phyloP scores from a whole-genome alignment of 2,888 invertebrate species.

The Drosophila demipolita region DNA sequence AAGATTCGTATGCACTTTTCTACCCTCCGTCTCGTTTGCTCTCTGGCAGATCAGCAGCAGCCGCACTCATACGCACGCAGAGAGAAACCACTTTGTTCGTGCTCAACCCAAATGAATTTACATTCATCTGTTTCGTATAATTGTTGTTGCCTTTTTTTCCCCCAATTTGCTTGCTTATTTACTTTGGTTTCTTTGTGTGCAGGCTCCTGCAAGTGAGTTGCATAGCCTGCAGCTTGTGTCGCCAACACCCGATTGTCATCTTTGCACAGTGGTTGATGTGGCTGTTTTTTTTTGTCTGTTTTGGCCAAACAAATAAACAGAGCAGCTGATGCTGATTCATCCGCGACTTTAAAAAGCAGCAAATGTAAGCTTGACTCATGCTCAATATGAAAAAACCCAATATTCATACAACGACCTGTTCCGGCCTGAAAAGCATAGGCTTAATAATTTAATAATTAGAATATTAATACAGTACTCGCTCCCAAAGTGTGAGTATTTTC shows the following conservation, averaged over 20 bases:
- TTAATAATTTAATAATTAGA: constrained; percentile 11
- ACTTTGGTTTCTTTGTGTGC: constrained; percentile 31
- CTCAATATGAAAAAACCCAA: constrained; percentile 20
- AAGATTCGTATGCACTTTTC: constrained; percentile 40
- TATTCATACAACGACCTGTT: constrained; percentile 17
- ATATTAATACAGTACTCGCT: not conserved
- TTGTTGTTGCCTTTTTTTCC: constrained; percentile 12
- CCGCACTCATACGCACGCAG: constrained; percentile 30
- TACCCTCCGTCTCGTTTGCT: constrained; percentile 40
- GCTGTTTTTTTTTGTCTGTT: constrained; percentile 7
- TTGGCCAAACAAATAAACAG: constrained; percentile 31
- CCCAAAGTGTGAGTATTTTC: not conserved
- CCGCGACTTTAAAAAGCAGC: constrained; percentile 25
- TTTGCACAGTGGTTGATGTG: constrained; percentile 10
- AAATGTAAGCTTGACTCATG: constrained; percentile 48
- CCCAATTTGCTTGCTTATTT: constrained; percentile 43
- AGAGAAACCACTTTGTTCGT: constrained; percentile 30
- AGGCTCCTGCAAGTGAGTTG: constrained; percentile 34
- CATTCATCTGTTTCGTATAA: constrained; percentile 41
- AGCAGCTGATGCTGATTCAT: constrained; percentile 48
- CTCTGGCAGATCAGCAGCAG: constrained; percentile 51
- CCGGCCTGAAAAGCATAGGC: constrained; percentile 12
- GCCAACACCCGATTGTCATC: constrained; percentile 25
- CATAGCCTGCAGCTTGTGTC: constrained; percentile 27
- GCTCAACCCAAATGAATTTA: constrained; percentile 47